A percentile compares a stretch with the other conserved stretches of the same genome.
phyloP scores from a whole-genome alignment of 2,113 vertebrate genomes.

The Salvelinus sp. region DNA sequence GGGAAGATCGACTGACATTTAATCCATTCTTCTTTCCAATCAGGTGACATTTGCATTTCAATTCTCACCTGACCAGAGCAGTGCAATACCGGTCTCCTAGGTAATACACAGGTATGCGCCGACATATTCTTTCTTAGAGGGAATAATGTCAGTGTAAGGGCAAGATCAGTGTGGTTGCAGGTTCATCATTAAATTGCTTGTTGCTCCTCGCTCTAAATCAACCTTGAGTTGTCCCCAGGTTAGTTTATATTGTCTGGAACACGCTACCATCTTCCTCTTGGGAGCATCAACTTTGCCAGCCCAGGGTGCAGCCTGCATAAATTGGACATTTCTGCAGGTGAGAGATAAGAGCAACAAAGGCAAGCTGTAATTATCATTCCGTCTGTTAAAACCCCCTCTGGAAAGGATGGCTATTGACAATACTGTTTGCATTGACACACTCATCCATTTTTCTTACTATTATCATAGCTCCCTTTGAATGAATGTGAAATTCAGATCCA shows the following conservation, averaged over 20 bases:
- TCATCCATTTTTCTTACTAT: conserved; percentile 57
- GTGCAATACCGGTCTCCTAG: conserved; percentile 22
- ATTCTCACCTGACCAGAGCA: conserved; percentile 64
- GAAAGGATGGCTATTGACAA: conserved; percentile 66
- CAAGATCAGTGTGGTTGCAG: conserved; percentile 29
- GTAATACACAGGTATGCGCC: conserved; percentile 26
- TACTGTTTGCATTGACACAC: conserved; percentile 63
- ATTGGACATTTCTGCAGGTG: conserved; percentile 75
- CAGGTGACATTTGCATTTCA: conserved; percentile 71
- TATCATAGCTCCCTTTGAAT: conserved; percentile 54
- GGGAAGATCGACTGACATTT: conserved; percentile 69
- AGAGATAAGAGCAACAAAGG: conserved; percentile 74
- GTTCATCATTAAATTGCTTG: conserved; percentile 59
- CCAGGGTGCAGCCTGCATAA: conserved; percentile 66
- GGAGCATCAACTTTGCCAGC: conserved; percentile 73
- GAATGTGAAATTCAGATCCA: conserved; percentile 52
- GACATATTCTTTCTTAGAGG: conserved; percentile 32
- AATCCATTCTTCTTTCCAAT: conserved; percentile 58
- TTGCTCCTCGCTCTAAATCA: conserved; percentile 66
- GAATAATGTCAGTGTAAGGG: conserved; percentile 45
- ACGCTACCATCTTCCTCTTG: conserved; percentile 64
- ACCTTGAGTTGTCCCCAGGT: conserved; percentile 67
- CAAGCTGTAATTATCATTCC: conserved; percentile 74
- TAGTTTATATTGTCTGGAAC: conserved; percentile 70
- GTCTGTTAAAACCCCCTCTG: conserved; percentile 64